Conservation (phyloP, 2,888 invertebrate genomes). For the Amblyteles armatorius region DNA sequence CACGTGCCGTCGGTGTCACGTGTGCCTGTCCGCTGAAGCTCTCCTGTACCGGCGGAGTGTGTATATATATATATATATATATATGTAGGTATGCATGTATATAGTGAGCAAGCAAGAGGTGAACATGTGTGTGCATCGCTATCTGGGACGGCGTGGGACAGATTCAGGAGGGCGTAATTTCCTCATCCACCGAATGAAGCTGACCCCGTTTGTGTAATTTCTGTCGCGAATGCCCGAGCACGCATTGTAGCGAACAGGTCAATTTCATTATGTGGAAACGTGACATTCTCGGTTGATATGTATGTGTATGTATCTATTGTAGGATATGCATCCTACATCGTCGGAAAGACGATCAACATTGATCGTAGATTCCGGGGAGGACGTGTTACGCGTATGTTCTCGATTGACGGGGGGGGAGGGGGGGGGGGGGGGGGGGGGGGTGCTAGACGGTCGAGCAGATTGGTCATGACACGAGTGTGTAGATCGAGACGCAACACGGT, state of each 20-base stretch:
- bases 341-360: conserved; percentile 17
- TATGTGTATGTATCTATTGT: neutral
- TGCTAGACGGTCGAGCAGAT: neutral
- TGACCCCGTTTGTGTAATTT: neutral
- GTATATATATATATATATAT: too few relatives aligned
- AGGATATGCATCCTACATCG: neutral
- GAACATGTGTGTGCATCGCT: conserved; percentile 53
- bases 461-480: neutral
- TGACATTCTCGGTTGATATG: neutral
- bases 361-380: neutral
- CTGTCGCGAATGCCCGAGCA: neutral
- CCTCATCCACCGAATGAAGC: conserved; percentile 11
- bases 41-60: conserved; percentile 5
- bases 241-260: neutral
- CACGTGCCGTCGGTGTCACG: conserved; percentile 62
- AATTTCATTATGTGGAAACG: neutral
- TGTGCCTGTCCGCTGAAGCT: conserved; percentile 50
- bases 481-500: neutral
- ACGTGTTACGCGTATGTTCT: neutral
- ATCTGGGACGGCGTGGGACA: conserved; percentile 53
- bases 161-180: neutral
- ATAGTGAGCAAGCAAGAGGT: conserved; percentile 34
- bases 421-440: too few relatives aligned
- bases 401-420: neutral
- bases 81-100: neutral